Percentiles rank a stretch among this genome's conserved stretches.
These are phyloP conservation scores for Sicus ferrugineus DNA, from an alignment of 2,888 invertebrate genomes.

Conservation along the genomic window DNA sequence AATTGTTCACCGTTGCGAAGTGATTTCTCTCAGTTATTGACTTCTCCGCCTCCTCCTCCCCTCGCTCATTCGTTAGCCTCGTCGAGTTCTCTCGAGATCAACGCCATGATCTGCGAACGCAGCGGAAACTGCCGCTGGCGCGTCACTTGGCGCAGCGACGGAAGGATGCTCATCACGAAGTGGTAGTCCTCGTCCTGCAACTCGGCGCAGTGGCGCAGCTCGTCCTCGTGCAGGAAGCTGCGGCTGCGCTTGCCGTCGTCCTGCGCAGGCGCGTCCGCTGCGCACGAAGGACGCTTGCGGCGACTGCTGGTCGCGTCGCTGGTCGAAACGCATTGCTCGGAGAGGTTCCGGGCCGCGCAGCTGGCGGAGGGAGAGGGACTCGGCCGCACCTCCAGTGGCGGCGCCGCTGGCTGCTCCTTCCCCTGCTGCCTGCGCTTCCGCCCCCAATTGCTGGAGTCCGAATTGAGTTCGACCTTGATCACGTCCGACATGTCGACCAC, in stretches of 20 bases:
- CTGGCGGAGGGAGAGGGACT: background rate
- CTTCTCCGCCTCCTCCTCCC: background rate
- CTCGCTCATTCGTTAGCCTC: background rate
- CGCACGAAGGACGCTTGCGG: constrained; percentile 2
- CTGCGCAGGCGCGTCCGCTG: background rate
- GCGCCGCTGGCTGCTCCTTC: background rate
- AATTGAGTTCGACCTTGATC: constrained; percentile 26
- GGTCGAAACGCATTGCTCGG: background rate
- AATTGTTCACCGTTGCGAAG: background rate
- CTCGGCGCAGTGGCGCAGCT: background rate
- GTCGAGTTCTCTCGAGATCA: constrained; percentile 40
- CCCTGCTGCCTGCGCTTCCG: background rate
- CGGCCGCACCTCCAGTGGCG: background rate
- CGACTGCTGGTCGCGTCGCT: background rate
- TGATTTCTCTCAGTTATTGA: background rate
- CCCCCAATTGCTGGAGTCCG: constrained; percentile 19
- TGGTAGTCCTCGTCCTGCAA: constrained; percentile 48
- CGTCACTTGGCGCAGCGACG: constrained; percentile 43
- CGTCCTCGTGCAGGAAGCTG: background rate
- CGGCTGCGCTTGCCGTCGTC: background rate
- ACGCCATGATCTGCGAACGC: constrained; percentile 42
- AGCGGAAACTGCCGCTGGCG: constrained; percentile 43
- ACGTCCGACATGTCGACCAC: background rate
- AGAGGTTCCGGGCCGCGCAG: background rate
- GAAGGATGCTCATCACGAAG: constrained; percentile 49